Conservation (phyloP, 2,113 vertebrate genomes). For the Pongo abelii region DNA sequence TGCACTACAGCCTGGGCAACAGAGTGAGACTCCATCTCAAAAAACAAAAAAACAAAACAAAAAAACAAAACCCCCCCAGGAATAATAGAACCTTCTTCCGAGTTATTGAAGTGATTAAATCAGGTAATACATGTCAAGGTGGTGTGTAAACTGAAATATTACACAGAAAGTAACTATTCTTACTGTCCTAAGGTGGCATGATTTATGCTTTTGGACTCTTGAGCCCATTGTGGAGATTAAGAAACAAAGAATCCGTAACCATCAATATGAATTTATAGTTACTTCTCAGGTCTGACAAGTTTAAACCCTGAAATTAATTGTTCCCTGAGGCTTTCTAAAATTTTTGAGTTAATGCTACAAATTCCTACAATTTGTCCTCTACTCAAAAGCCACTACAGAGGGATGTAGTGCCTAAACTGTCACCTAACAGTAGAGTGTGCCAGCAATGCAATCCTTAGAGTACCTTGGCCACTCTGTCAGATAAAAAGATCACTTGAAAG, state of each 20-base stretch:
- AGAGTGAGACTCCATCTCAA: too few relatives aligned
- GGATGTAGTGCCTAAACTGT: background rate
- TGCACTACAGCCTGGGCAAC: too few relatives aligned
- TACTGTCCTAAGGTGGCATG: background rate
- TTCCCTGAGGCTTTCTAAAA: slow-evolving; percentile 10
- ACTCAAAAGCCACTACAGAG: background rate
- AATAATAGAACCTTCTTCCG: background rate
- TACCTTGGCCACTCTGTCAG: background rate
- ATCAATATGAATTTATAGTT: background rate
- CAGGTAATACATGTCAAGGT: background rate
- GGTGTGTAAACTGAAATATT: background rate
- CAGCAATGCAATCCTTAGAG: background rate
- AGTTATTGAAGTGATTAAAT: background rate
- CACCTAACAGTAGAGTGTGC: background rate
- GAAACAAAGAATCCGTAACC: background rate
- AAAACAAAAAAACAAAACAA: too few relatives aligned
- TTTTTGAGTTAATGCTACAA: background rate
- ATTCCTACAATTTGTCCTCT: background rate
- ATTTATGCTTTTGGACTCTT: background rate
- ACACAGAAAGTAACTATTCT: background rate
- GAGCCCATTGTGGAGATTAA: slow-evolving; percentile 3
- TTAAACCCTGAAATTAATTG: slow-evolving; percentile 11
- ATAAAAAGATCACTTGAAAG: background rate
- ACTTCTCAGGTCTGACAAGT: background rate
- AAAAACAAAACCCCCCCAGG: too few relatives aligned